phyloP scores from a whole-genome alignment of 2,888 invertebrate genomes.

The Pandemis heparana region DNA sequence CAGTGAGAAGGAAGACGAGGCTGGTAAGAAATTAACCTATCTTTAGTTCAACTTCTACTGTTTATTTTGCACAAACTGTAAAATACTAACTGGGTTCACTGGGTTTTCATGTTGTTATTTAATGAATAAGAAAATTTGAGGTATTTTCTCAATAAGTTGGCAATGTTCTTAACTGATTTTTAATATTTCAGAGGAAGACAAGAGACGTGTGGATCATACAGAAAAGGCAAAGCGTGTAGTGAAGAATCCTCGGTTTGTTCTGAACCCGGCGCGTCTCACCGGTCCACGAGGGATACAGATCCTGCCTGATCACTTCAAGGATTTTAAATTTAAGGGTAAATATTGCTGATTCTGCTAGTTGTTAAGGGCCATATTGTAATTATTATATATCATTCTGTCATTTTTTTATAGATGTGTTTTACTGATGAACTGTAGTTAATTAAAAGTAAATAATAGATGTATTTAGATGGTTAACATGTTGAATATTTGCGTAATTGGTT shows the following conservation, averaged over 20 bases:
- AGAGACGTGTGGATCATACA: conserved; percentile 71
- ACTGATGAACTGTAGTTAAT: too few relatives aligned
- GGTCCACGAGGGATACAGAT: conserved; percentile 93
- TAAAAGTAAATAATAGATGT: too few relatives aligned
- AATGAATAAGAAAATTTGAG: not conserved
- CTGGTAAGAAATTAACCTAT: conserved; percentile 60
- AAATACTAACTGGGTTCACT: too few relatives aligned
- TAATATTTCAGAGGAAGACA: conserved; percentile 73
- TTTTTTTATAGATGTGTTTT: too few relatives aligned
- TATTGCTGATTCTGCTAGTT: not conserved
- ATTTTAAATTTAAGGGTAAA: conserved; percentile 91
- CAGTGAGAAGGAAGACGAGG: conserved; percentile 76
- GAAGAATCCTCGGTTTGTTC: conserved; percentile 88
- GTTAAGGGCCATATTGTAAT: too few relatives aligned
- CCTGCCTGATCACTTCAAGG: conserved; percentile 91
- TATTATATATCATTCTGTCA: not conserved
- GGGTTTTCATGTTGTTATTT: not conserved
- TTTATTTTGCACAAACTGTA: too few relatives aligned
- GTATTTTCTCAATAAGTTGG: too few relatives aligned
- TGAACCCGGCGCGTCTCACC: conserved; percentile 90
- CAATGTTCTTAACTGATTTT: not conserved
- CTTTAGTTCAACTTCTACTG: conserved; percentile 19
- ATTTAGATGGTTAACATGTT: too few relatives aligned
- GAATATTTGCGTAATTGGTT: too few relatives aligned
- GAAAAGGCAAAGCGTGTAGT: conserved; percentile 83